A percentile compares a stretch with the other conserved stretches of the same genome.
phyloP scores from a whole-genome alignment of 2,797 vertebrate species.

The Sebastes glaucus region DNA sequence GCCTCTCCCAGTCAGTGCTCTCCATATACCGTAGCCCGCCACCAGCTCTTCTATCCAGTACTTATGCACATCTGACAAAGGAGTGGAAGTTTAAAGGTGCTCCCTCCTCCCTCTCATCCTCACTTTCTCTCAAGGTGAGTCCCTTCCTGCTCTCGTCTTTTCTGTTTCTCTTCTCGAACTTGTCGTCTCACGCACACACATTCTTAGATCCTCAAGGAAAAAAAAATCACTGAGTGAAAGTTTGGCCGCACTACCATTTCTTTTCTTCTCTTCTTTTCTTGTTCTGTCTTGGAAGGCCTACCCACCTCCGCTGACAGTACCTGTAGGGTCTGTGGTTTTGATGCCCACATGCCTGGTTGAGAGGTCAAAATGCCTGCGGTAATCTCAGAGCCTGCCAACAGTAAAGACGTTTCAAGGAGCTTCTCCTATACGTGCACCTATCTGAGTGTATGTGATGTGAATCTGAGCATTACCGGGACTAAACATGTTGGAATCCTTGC shows the following conservation, averaged over 20 bases:
- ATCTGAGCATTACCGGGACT: not conserved
- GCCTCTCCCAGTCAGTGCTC: slow-evolving; percentile 35
- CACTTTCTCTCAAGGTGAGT: slow-evolving; percentile 52
- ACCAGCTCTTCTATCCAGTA: slow-evolving; percentile 34
- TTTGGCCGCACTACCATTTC: not conserved
- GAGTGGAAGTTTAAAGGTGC: slow-evolving; percentile 52
- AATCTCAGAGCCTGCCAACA: slow-evolving; percentile 52
- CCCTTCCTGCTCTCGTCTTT: slow-evolving; percentile 19
- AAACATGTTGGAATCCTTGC: not conserved
- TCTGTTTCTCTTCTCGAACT: slow-evolving; percentile 20
- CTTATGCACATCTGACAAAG: slow-evolving; percentile 43
- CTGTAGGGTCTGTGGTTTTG: slow-evolving; percentile 32
- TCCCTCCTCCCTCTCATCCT: slow-evolving; percentile 27
- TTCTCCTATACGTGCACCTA: slow-evolving; percentile 1
- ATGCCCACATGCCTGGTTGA: slow-evolving; percentile 56
- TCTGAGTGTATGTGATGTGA: not conserved
- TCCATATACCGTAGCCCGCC: slow-evolving; percentile 14
- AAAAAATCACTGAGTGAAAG: slow-evolving; percentile 20
- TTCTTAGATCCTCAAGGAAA: slow-evolving; percentile 14
- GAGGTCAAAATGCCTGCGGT: slow-evolving; percentile 63
- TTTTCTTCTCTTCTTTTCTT: slow-evolving; percentile 14
- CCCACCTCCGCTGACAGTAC: slow-evolving; percentile 26
- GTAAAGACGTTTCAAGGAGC: slow-evolving; percentile 48
- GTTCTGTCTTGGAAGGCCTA: slow-evolving; percentile 55
- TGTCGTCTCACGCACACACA: not conserved